Evolutionary conservation across 2,113 vertebrate species (phyloP), one percentile per base, ranked within the genome.

Genomic region (Notarius quadriscutis): DNA sequence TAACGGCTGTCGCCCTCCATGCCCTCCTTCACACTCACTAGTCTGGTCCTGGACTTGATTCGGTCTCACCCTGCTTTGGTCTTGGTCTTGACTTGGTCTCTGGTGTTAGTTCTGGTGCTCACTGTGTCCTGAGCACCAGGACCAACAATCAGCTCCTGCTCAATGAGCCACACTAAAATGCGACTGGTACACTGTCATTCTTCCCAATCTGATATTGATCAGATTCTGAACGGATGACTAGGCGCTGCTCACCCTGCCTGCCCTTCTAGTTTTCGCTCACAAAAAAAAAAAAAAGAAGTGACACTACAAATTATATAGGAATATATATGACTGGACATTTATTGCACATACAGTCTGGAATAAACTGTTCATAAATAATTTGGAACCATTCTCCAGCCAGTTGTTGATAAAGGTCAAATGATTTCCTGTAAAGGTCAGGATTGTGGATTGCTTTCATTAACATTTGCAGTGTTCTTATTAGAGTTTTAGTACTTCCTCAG

Each of bases 121-220:
- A 62, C 12, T 60, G 34, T 72, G 71, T 84, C 71, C 75, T 81
- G 34, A 55, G 48, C 67, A 25, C 8, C 30, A 84, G 65, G 25
- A 48, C 25, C 72, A 84, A 77, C 41, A 78, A 74, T 85, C 14
- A 67, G 25, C n/a, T 30, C 7, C 48, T 82, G 78, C 84, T 87
- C 84, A 87, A 84, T 85, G 86, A 65, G 77, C 62, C 51, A 1
- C 79, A 30, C 67, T 48, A 83, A 50, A 83, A 84, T 78, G 30
- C 48, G 60, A 87, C 84, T 90, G 83, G 90, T 87, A 80, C 80
- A 60, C 60, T 81, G 65, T 80, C 87, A 75, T 58, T 77, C 11
- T 71, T 67, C 30, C 48, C 86, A 50, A 74, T 85, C 60, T 50
- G 34, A 63, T 89, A 90, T 90, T 41, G 90, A 90, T 90, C 75